A percentile compares a stretch with the other conserved stretches of the same genome.
phyloP scores from a whole-genome alignment of 2,797 vertebrate species.

The Danio tinwini region DNA sequence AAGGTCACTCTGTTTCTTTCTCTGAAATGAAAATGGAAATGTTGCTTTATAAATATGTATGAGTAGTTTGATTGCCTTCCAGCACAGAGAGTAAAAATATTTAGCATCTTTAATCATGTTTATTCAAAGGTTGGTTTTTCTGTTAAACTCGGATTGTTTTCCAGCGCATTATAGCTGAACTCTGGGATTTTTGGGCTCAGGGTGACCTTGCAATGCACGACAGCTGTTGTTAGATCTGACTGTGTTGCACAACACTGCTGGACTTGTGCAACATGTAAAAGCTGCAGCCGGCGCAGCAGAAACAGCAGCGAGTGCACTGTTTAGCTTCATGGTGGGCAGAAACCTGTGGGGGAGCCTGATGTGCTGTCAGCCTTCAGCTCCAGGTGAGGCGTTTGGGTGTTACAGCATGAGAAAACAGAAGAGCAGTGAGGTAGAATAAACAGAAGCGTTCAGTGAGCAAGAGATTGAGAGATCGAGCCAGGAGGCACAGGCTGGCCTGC shows the following conservation, averaged over 20 bases:
- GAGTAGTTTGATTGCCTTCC: conserved; percentile 26
- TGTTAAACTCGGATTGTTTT: conserved; percentile 38
- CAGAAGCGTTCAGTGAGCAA: conserved; percentile 64
- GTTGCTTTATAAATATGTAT: conserved; percentile 58
- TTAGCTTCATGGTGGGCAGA: conserved; percentile 13
- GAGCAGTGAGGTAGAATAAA: conserved; percentile 68
- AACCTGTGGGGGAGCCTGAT: conserved; percentile 32
- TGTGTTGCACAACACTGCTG: conserved; percentile 40
- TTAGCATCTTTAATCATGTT: conserved; percentile 57
- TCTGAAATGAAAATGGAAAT: conserved; percentile 50
- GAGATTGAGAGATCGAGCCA: conserved; percentile 58
- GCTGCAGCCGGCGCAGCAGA: conserved; percentile 30
- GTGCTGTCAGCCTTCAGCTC: conserved; percentile 36
- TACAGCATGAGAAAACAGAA: conserved; percentile 33
- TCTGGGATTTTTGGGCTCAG: conserved; percentile 32
- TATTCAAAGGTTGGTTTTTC: conserved; percentile 55
- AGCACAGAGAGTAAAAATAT: conserved; percentile 51
- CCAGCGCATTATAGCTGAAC: conserved; percentile 17
- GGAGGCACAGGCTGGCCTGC: conserved; percentile 63
- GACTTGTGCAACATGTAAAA: conserved; percentile 49
- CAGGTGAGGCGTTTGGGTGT: conserved; percentile 31
- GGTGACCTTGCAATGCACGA: conserved; percentile 35
- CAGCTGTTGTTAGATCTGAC: conserved; percentile 45
- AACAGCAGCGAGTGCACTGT: conserved; percentile 19
- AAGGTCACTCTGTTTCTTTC: conserved; percentile 55